Evolutionary conservation across 2,797 vertebrate genomes (phyloP), one percentile per base, ranked within the genome.

Genomic region (Simalia tracyae): DNA sequence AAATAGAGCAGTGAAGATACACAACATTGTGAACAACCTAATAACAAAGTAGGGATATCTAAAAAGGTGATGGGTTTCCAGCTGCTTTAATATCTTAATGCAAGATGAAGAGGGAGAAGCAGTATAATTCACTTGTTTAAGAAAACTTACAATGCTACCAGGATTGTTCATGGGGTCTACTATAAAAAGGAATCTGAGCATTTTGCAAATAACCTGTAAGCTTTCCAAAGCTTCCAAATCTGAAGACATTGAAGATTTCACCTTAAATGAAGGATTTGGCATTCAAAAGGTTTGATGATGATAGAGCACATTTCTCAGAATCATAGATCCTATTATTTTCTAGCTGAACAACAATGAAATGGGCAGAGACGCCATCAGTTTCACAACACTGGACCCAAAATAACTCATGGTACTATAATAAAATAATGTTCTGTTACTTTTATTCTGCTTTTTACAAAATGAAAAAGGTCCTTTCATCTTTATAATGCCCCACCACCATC

Each of bases 401-500:
- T 86, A 95, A 94, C 93, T 61, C 46, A 22, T 1, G 54, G 24
- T 93, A 93, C 91, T 61, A 42, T 50, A 68, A 60, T 60, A 31
- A 89, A 89, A 89, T n/a, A 84, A 57, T 89, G 17, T 87, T 84
- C 91, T 88, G 54, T 54, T 95, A 64, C 94, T 96, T 96, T 94
- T 72, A 96, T 95, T 94, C 81, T 24, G 60, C 42, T 36, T 56
- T 26, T 76, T 96, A 93, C 46, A 31, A n/a, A 19, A 60, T 64
- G 92, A 90, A 89, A 92, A 36, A 57, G 46, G 56, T 63, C 26
- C 7, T 94, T 86, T 95, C 88, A 95, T 89, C 93, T n/a, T 59
- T 93, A 93, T 93, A 96, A 96, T 95, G 96, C 93, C 31, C 68
- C 68, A 36, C 14, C 15, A 54, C 50, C 11, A 95, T 96, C 95